Conservation (phyloP, 2,888 invertebrate species). For the Lysandra coridon region DNA sequence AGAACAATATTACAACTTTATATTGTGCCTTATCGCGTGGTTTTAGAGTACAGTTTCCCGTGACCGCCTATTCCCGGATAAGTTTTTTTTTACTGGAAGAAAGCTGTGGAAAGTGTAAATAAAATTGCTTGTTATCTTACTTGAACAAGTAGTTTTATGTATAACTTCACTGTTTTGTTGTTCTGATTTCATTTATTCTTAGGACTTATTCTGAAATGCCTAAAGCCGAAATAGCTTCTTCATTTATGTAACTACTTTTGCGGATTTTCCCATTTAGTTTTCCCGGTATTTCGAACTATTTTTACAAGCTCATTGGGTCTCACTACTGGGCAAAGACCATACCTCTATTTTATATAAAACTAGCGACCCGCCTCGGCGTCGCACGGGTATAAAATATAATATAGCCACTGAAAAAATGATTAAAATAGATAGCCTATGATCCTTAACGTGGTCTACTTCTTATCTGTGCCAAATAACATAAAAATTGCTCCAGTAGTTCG, state of each 20-base stretch:
- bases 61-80: not conserved
- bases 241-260: not conserved
- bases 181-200: constrained; percentile 11
- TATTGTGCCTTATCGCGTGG: not conserved
- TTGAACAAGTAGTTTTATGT: constrained; percentile 17
- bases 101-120: constrained; percentile 1
- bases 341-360: too few species aligned
- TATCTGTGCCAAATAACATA: too few species aligned
- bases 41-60: not conserved
- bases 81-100: constrained; percentile 15
- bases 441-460: too few species aligned
- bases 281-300: not conserved
- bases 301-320: not conserved
- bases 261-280: not conserved
- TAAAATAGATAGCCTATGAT: too few species aligned
- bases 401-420: too few species aligned
- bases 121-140: constrained; percentile 18
- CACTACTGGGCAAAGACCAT: too few species aligned
- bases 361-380: too few species aligned
- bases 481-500: too few species aligned
- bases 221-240: not conserved
- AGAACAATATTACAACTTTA: not conserved
- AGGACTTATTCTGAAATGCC: not conserved
- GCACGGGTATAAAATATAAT: too few species aligned
- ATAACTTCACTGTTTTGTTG: not conserved